Percentiles rank a stretch among this genome's conserved stretches.
These are phyloP conservation scores for Tenebrosternarchus preto DNA, from an alignment of 2,113 vertebrate species.

Conservation along the genomic window DNA sequence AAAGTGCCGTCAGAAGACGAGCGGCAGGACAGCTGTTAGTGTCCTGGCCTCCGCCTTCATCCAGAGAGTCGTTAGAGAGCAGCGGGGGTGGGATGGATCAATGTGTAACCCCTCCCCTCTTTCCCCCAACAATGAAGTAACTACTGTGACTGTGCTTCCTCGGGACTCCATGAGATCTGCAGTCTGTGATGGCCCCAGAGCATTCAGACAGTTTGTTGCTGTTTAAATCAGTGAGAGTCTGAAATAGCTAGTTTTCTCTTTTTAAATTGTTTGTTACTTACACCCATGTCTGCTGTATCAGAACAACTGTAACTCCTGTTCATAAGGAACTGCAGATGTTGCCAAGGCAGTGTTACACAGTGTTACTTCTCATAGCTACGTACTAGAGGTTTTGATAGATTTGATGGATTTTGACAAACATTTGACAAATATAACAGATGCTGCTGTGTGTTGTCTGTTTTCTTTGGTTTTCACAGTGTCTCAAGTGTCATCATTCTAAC, in stretches of 20 bases:
- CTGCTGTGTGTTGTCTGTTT: too few species aligned
- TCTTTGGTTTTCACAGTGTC: too few species aligned
- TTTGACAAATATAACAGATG: too few species aligned
- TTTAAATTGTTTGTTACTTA: neutral
- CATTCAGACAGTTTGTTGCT: slow-evolving; percentile 3
- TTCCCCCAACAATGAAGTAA: neutral
- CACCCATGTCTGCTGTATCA: neutral
- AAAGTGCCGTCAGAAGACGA: slow-evolving; percentile 70
- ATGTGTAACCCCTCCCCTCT: neutral
- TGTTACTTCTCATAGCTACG: too few species aligned
- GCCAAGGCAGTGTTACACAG: too few species aligned
- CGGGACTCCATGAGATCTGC: slow-evolving; percentile 44
- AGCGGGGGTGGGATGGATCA: slow-evolving; percentile 9
- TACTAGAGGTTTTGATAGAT: too few species aligned
- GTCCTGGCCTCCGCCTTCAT: slow-evolving; percentile 51
- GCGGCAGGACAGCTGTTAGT: slow-evolving; percentile 56
- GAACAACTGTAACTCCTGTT: too few species aligned
- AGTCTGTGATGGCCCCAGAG: slow-evolving; percentile 29
- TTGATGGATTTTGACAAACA: too few species aligned
- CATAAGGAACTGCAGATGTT: too few species aligned
- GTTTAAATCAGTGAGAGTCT: slow-evolving; percentile 24
- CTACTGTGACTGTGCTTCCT: slow-evolving; percentile 36
- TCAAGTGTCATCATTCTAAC: too few species aligned
- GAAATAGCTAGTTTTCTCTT: neutral
- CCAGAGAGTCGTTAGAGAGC: slow-evolving; percentile 46